Evolutionary conservation across 2,113 vertebrate species (phyloP).

Genomic region (Thamnophis sirtalis): DNA sequence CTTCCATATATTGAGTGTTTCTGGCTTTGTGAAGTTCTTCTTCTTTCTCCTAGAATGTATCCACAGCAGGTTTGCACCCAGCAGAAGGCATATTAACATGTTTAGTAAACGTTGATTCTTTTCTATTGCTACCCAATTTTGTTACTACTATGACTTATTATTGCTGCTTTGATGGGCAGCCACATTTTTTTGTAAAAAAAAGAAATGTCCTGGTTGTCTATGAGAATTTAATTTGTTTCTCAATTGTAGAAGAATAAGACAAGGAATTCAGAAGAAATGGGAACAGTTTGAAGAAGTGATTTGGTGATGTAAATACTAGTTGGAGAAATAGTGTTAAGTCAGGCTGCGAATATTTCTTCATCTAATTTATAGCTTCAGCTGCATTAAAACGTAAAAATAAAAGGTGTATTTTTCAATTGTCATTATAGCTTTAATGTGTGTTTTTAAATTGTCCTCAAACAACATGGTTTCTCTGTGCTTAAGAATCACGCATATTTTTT

Average conservation of each 20-base stretch:
- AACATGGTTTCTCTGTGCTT: not conserved
- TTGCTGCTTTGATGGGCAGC: not conserved
- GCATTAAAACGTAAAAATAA: not conserved
- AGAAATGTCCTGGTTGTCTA: not conserved
- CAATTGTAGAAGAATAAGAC: not conserved
- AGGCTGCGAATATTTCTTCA: not conserved
- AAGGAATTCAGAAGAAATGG: not conserved
- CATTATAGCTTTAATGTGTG: too few relatives aligned
- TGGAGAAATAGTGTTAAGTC: not conserved
- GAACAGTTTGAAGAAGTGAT: not conserved
- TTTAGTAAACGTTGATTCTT: too few relatives aligned
- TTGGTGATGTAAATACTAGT: not conserved
- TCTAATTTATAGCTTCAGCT: not conserved
- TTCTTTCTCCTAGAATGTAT: too few relatives aligned
- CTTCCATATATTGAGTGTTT: too few relatives aligned
- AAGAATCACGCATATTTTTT: not conserved
- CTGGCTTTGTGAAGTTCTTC: too few relatives aligned
- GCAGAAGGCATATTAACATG: too few relatives aligned
- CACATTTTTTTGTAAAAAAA: not conserved
- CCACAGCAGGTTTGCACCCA: too few relatives aligned
- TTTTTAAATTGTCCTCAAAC: not conserved
- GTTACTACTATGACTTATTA: too few relatives aligned
- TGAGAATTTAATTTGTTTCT: not conserved
- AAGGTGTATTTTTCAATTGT: not conserved
- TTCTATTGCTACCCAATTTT: too few relatives aligned